Base-by-base conservation (phyloP, 2,797 vertebrate species). In the Enteromius viviparus region DNA sequence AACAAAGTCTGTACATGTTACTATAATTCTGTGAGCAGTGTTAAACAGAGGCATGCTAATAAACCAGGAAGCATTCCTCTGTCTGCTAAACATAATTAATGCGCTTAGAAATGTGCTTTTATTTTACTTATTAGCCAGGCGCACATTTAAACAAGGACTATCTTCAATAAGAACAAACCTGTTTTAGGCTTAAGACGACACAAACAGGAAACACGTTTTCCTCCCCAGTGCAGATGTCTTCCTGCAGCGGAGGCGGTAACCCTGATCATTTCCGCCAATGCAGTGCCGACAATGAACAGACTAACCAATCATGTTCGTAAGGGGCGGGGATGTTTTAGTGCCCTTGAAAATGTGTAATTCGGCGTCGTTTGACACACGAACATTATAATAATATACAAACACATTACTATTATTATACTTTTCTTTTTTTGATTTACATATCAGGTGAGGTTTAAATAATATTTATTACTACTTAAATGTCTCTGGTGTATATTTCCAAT, bases 141-240 rank as follows among this genome's bases (percentile, higher is more conserved):
- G 58, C 11, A 47, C 29, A n/a, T 19, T 23, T 19, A 21, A 49
- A 40, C 1, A 47, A 47, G 29, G 2, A 32, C 19, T 29, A 34
- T 66, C 14, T 65, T 62, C 4, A 19, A 45, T 32, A 58, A 58
- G 6, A 80, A 49, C 19, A 76, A 26, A 6, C 8, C 42, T 29
- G 51, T 76, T 77, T 51, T 37, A 19, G 19, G 9, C 5, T 42
- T 32, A 71, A 29, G 9, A 17, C 42, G 34, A 34, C 7, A 64
- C 10, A 40, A 49, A 37, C 32, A 51, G 40, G 72, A 55, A 66
- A 26, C 71, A 76, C 71, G 74, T 69, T 75, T 70, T 76, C 37
- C 78, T 85, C 78, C 79, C 82, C 83, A 76, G 51, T 60, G 51
- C 29, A 10, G 51, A 62, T 1, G 64, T 76, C 64, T 85, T 80